Evolutionary conservation across 1,140 invertebrate genomes (phyloP).

Genomic region (Leptinotarsa texana): DNA sequence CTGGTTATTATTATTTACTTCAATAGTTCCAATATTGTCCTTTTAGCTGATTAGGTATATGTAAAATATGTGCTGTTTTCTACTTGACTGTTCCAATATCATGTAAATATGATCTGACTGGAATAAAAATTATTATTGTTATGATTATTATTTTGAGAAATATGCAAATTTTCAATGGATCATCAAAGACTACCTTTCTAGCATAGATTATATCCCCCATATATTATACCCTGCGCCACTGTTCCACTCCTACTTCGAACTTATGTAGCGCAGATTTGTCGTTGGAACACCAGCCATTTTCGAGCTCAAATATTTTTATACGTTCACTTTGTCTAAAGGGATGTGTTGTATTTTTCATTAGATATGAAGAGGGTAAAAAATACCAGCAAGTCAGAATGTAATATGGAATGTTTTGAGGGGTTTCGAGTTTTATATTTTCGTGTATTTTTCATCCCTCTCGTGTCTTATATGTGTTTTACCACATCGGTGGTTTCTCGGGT

Average conservation of each 20-base stretch:
- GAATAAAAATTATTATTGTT: too few species aligned
- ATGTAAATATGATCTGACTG: too few species aligned
- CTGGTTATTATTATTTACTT: too few species aligned
- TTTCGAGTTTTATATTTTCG: constrained; percentile 15
- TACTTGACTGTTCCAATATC: too few species aligned
- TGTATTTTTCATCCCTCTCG: constrained; percentile 12
- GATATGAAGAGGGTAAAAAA: constrained; percentile 39
- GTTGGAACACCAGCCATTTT: constrained; percentile 42
- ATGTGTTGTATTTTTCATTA: constrained; percentile 47
- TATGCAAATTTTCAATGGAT: too few species aligned
- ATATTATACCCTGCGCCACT: not conserved
- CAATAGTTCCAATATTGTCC: too few species aligned
- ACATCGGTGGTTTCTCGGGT: not conserved
- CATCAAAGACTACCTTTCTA: too few species aligned
- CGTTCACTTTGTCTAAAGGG: constrained; percentile 52
- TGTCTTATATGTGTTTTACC: constrained; percentile 12
- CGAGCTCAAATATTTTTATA: constrained; percentile 50
- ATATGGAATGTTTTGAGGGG: constrained; percentile 25
- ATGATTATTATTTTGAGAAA: too few species aligned
- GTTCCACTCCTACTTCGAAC: constrained; percentile 16
- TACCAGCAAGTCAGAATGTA: constrained; percentile 39
- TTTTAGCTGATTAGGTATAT: too few species aligned
- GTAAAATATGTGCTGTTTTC: too few species aligned
- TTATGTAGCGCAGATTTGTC: constrained; percentile 40
- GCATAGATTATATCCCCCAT: too few species aligned